A percentile compares a stretch with the other conserved stretches of the same genome.
phyloP scores from a whole-genome alignment of 2,888 invertebrate genomes.

The Scaeva pyrastri region DNA sequence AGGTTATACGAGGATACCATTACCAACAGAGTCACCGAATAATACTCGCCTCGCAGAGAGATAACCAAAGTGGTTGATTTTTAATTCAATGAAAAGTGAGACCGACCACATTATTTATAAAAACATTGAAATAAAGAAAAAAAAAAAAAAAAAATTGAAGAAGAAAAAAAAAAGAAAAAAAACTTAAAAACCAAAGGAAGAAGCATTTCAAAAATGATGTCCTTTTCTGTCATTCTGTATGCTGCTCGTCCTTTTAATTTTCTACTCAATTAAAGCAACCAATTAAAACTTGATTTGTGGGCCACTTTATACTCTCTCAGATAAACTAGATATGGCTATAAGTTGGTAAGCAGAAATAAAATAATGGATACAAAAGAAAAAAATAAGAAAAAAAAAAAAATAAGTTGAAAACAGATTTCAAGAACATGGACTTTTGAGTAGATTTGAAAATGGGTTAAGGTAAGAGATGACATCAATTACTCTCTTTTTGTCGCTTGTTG shows the following conservation, averaged over 20 bases:
- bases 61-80: constrained; percentile 63
- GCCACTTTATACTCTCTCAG: constrained; percentile 51
- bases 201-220: constrained; percentile 47
- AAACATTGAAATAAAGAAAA: constrained; percentile 7
- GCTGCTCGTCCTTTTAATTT: constrained; percentile 59
- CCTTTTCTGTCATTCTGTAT: constrained; percentile 56
- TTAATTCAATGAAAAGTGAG: constrained; percentile 45
- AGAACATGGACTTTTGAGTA: constrained; percentile 22
- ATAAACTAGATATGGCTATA: constrained; percentile 34
- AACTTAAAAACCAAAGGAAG: constrained; percentile 7
- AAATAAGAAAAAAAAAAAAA: not conserved
- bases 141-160: constrained; percentile 2
- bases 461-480: constrained; percentile 42
- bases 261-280: constrained; percentile 69
- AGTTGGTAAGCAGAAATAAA: constrained; percentile 17
- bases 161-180: not conserved
- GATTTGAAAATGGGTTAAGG: constrained; percentile 52
- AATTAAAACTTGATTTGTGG: constrained; percentile 75
- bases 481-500: constrained; percentile 17
- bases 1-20: constrained; percentile 36
- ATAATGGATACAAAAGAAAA: constrained; percentile 25
- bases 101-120: constrained; percentile 1
- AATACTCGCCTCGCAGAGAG: constrained; percentile 34
- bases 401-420: not conserved
- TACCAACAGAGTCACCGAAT: constrained; percentile 34